Evolutionary conservation across 2,888 invertebrate genomes (phyloP).

Genomic region (Drosophila cognata): DNA sequence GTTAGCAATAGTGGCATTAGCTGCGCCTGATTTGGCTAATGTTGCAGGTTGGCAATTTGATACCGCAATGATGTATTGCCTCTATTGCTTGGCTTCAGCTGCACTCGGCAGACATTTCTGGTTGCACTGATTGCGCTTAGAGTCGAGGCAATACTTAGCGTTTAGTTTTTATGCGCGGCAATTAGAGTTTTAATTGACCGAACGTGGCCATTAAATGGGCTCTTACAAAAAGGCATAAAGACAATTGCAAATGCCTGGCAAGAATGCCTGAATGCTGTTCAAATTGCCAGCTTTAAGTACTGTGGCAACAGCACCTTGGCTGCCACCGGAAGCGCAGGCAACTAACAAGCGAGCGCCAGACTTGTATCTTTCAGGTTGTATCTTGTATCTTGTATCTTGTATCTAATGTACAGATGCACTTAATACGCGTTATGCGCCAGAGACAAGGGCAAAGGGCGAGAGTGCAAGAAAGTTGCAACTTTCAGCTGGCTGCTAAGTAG

Average conservation of each 20-base stretch:
- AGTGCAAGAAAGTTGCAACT: constrained; percentile 68
- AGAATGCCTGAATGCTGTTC: constrained; percentile 47
- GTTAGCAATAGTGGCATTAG: constrained; percentile 37
- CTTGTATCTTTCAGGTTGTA: constrained; percentile 44
- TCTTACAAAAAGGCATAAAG: constrained; percentile 59
- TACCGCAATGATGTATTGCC: constrained; percentile 43
- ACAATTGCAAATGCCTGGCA: constrained; percentile 54
- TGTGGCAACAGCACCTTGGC: constrained; percentile 31
- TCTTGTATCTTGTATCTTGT: constrained; percentile 50
- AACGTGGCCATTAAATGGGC: constrained; percentile 64
- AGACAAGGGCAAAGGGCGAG: constrained; percentile 30
- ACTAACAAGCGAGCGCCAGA: constrained; percentile 46
- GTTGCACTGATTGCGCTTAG: constrained; percentile 39
- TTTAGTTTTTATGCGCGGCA: constrained; percentile 54
- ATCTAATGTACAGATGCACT: constrained; percentile 57
- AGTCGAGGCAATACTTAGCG: constrained; percentile 24
- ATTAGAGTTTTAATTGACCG: constrained; percentile 70
- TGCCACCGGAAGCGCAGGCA: constrained; percentile 45
- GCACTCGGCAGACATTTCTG: constrained; percentile 18
- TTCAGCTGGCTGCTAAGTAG: constrained; percentile 69
- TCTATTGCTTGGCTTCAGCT: constrained; percentile 16
- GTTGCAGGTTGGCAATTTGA: constrained; percentile 34
- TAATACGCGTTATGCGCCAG: constrained; percentile 62
- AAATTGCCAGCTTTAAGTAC: constrained; percentile 41
- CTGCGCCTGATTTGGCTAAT: constrained; percentile 58